phyloP scores from a whole-genome alignment of 2,113 vertebrate species.

The Helogale parvula region DNA sequence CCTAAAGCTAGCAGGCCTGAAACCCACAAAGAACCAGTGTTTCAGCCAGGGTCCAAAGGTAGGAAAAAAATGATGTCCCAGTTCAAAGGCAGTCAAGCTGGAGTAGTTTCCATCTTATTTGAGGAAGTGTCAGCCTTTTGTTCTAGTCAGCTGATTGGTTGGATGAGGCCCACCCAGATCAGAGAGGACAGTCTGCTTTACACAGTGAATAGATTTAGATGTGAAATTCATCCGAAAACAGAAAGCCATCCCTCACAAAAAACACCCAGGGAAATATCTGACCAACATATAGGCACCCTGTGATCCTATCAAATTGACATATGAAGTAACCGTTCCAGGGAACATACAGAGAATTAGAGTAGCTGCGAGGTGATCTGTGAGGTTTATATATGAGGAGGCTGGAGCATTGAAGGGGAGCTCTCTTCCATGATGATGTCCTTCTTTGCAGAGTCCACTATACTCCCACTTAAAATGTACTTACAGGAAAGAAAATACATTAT shows the following conservation, averaged over 20 bases:
- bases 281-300: neutral
- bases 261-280: neutral
- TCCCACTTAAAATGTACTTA: neutral
- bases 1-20: neutral
- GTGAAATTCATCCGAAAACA: neutral
- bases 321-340: neutral
- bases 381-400: neutral
- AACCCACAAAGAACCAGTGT: neutral
- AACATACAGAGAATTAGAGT: neutral
- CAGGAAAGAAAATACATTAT: neutral
- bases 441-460: neutral
- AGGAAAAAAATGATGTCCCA: neutral
- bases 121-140: neutral
- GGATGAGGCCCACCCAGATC: neutral
- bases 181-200: neutral
- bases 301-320: neutral
- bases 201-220: neutral
- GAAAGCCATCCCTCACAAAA: neutral
- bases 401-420: neutral
- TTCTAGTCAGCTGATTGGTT: neutral
- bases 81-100: neutral
- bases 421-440: neutral
- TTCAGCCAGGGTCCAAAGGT: neutral
- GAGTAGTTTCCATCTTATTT: neutral
- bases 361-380: neutral